Percentiles rank a stretch among this genome's conserved stretches.
phyloP scores from a whole-genome alignment of 2,797 vertebrate species.

The Girardinus metallicus region DNA sequence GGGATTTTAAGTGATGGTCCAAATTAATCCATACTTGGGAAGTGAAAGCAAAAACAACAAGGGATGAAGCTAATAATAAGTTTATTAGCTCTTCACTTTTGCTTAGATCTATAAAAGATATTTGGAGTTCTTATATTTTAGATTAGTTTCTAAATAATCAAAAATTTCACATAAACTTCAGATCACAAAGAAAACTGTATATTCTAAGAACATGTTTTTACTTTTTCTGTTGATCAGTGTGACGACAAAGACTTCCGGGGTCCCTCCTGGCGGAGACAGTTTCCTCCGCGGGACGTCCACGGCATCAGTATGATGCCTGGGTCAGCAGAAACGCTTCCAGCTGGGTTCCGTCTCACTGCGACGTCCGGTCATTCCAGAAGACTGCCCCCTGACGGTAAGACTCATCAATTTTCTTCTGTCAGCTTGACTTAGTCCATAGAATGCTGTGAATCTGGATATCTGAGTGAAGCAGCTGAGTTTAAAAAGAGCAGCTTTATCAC shows the following conservation, averaged over 20 bases:
- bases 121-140: too few relatives aligned
- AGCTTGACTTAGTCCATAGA: neutral
- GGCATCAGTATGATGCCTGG: constrained; percentile 99
- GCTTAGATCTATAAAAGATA: too few relatives aligned
- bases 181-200: neutral
- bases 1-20: neutral
- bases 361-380: constrained; percentile 93
- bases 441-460: neutral
- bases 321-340: constrained; percentile 95
- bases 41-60: neutral
- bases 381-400: constrained; percentile 90
- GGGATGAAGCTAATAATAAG: too few relatives aligned
- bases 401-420: neutral
- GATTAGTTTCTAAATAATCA: too few relatives aligned
- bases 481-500: neutral
- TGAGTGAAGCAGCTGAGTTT: neutral
- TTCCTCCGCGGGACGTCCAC: constrained; percentile 93
- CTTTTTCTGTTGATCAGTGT: constrained; percentile 53
- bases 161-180: too few relatives aligned
- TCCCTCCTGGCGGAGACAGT: constrained; percentile 95
- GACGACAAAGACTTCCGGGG: constrained; percentile 94
- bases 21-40: neutral
- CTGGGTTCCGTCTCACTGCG: constrained; percentile 94
- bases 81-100: too few relatives aligned
- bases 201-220: neutral